Evolutionary conservation across 2,888 invertebrate genomes (phyloP).

Genomic region (Fragum fragum): DNA sequence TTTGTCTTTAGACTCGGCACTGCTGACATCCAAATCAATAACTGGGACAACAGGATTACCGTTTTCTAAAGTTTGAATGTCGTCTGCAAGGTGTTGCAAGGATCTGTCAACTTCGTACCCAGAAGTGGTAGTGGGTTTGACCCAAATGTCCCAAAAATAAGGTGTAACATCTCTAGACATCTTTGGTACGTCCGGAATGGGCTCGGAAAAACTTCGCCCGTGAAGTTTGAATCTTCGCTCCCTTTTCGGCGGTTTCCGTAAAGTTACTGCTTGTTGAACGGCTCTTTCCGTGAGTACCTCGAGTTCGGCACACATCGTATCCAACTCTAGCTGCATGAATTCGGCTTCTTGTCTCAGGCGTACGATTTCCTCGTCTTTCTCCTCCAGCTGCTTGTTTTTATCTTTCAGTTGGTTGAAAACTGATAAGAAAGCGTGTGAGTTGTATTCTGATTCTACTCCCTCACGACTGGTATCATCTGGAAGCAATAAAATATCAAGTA

Average conservation of each 20-base stretch:
- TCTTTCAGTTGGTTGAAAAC: slow-evolving; percentile 55
- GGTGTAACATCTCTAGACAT: neutral
- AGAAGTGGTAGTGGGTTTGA: slow-evolving; percentile 4
- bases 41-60: neutral
- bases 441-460: neutral
- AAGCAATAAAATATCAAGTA: neutral
- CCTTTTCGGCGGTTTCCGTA: neutral
- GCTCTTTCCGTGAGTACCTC: slow-evolving; percentile 41
- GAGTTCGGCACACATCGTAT: slow-evolving; percentile 49
- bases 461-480: neutral
- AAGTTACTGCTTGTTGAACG: slow-evolving; percentile 1
- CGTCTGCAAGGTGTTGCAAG: neutral
- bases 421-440: slow-evolving; percentile 33
- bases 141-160: slow-evolving; percentile 15
- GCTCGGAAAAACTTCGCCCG: slow-evolving; percentile 13
- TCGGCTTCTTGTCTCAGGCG: slow-evolving; percentile 46
- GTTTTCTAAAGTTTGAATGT: slow-evolving; percentile 8
- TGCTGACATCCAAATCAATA: slow-evolving; percentile 12
- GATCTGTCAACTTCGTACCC: slow-evolving; percentile 14
- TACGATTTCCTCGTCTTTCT: slow-evolving; percentile 46
- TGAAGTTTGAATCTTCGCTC: slow-evolving; percentile 12
- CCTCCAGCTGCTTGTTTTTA: slow-evolving; percentile 42
- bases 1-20: slow-evolving; percentile 17
- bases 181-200: neutral
- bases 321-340: slow-evolving; percentile 50